Conservation (phyloP, 2,888 invertebrate species). For the Phortica okadai region DNA sequence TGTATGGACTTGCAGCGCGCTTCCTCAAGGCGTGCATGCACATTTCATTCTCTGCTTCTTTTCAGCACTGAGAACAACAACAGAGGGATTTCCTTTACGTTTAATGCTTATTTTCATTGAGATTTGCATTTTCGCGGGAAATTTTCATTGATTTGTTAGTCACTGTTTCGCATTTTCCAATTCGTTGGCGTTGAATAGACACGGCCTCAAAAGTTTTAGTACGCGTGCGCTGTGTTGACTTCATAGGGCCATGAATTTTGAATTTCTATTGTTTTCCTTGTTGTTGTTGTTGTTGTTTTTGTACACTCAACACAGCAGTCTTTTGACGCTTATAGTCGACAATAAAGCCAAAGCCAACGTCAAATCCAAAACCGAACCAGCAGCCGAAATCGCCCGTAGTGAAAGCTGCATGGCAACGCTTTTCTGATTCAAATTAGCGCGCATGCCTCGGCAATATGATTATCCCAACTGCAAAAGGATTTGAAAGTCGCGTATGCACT, state of each 20-base stretch:
- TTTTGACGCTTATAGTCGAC: background rate
- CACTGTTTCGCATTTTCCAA: slow-evolving; percentile 61
- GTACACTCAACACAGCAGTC: background rate
- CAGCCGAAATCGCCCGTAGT: slow-evolving; percentile 44
- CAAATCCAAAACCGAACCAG: background rate
- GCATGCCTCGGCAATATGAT: slow-evolving; percentile 54
- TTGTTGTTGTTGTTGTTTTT: background rate
- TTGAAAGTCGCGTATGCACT: slow-evolving; percentile 60
- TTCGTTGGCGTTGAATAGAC: slow-evolving; percentile 64
- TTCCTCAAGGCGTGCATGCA: slow-evolving; percentile 8
- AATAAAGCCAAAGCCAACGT: background rate
- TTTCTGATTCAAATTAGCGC: slow-evolving; percentile 61
- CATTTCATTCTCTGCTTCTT: background rate
- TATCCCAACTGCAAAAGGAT: slow-evolving; percentile 31
- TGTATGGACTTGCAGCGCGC: background rate
- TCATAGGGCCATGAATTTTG: slow-evolving; percentile 49
- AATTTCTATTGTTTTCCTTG: too few relatives aligned
- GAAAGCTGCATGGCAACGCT: slow-evolving; percentile 51
- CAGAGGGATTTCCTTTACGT: too few relatives aligned
- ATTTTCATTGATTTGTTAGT: background rate
- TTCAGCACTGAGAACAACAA: slow-evolving; percentile 34
- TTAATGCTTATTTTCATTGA: slow-evolving; percentile 56
- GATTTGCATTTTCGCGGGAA: slow-evolving; percentile 44
- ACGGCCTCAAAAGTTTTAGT: background rate
- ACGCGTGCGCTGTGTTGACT: slow-evolving; percentile 50